These are phyloP conservation scores for Ceuthmochares aereus DNA, from an alignment of 2,113 vertebrate species.

Conservation along the genomic window DNA sequence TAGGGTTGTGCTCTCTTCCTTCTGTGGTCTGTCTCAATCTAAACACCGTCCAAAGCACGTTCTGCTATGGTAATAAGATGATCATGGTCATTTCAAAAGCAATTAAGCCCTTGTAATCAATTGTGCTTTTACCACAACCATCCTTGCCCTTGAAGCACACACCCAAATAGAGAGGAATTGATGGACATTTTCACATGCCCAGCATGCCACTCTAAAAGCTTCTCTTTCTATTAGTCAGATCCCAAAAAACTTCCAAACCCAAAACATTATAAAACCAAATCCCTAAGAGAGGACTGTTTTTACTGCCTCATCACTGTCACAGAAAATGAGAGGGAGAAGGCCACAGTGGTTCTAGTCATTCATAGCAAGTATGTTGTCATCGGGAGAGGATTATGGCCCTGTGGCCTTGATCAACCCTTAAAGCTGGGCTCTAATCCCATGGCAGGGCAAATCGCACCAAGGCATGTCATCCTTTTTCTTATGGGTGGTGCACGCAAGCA, in stretches of 20 bases:
- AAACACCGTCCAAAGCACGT: conserved; percentile 61
- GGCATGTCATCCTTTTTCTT: background rate
- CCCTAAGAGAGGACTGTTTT: background rate
- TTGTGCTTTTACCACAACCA: conserved; percentile 26
- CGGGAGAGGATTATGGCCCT: background rate
- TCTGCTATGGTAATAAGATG: conserved; percentile 39
- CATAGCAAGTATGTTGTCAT: background rate
- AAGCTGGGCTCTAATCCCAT: background rate
- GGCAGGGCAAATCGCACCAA: background rate
- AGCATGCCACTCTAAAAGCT: background rate
- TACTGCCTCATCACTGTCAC: background rate
- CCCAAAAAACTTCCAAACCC: conserved; percentile 2
- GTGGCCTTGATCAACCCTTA: background rate
- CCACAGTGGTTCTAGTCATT: background rate
- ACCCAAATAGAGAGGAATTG: conserved; percentile 5
- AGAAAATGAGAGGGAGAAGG: conserved; percentile 24
- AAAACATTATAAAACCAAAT: background rate
- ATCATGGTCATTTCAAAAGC: conserved; percentile 46
- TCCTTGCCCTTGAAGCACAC: conserved; percentile 29
- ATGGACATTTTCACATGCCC: conserved; percentile 9
- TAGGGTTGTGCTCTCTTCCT: conserved; percentile 36
- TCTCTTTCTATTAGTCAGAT: conserved; percentile 6
- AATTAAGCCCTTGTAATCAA: conserved; percentile 36
- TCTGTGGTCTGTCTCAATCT: conserved; percentile 58
- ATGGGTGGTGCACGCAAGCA: background rate